Percentiles rank a stretch among this genome's conserved stretches.
phyloP scores from a whole-genome alignment of 2,113 vertebrate genomes.

The Lagenorhynchus albirostris region DNA sequence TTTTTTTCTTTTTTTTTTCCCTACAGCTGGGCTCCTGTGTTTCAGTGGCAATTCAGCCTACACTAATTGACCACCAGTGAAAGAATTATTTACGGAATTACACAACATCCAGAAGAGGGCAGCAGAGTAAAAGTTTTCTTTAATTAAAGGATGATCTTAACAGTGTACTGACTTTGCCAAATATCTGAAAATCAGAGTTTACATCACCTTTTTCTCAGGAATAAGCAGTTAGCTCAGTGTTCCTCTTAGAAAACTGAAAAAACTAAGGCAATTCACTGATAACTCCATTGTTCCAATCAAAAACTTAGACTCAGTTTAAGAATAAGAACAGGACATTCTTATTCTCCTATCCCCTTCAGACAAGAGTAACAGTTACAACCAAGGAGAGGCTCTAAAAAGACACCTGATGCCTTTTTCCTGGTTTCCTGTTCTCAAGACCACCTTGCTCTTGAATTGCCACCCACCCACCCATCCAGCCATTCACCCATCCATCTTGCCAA shows the following conservation, averaged over 20 bases:
- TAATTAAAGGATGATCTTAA: background rate
- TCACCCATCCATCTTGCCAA: background rate
- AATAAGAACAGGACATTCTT: background rate
- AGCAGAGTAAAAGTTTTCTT: slow-evolving; percentile 41
- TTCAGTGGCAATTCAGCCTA: background rate
- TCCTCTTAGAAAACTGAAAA: background rate
- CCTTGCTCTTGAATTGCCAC: background rate
- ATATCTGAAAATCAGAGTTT: background rate
- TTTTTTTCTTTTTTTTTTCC: background rate
- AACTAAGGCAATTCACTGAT: background rate
- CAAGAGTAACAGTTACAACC: background rate
- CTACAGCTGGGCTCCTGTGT: background rate
- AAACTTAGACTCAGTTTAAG: background rate
- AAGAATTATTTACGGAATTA: background rate
- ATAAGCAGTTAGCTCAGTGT: background rate
- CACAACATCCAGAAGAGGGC: slow-evolving; percentile 57
- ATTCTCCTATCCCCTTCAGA: background rate
- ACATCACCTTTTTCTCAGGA: background rate
- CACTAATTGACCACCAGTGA: background rate
- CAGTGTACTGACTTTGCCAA: background rate
- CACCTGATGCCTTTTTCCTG: background rate
- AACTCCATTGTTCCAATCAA: background rate
- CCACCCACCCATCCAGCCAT: background rate
- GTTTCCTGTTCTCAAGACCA: background rate
- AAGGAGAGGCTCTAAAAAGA: background rate